Conservation (phyloP, 2,113 vertebrate species). For the Struthidea cinerea region DNA sequence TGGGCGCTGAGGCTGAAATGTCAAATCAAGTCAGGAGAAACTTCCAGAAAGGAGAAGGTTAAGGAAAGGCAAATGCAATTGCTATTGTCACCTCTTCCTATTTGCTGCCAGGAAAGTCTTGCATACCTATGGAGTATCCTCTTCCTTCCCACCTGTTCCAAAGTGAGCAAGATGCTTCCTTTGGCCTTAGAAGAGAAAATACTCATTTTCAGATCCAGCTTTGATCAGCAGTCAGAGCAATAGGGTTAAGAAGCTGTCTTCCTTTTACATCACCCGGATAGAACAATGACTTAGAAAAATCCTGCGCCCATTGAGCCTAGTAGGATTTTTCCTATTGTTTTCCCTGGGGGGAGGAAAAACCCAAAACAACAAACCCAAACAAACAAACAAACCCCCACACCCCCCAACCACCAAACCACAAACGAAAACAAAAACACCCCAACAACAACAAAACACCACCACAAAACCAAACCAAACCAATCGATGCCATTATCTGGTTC, state of each 20-base stretch:
- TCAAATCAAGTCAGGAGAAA: neutral
- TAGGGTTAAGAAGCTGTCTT: neutral
- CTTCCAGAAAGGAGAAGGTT: neutral
- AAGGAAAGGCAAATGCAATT: neutral
- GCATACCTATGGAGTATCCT: neutral
- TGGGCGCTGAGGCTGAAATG: neutral
- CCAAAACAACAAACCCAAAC: neutral
- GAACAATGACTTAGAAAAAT: neutral
- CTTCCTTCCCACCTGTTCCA: neutral
- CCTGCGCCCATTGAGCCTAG: neutral
- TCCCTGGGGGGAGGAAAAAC: neutral
- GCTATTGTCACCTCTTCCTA: neutral
- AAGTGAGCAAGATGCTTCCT: neutral
- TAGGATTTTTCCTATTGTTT: neutral
- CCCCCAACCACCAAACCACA: neutral
- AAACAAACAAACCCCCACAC: too few relatives aligned
- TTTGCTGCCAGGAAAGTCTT: neutral
- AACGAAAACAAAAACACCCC: neutral
- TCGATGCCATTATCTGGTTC: neutral
- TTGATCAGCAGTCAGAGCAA: neutral
- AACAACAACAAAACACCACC: neutral
- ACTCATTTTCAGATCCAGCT: neutral
- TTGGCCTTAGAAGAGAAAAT: neutral
- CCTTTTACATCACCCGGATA: neutral
- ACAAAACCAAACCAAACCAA: neutral